Evolutionary conservation across 2,113 vertebrate species (phyloP), one percentile per base, ranked within the genome.

Genomic region (Catharus bicknelli): DNA sequence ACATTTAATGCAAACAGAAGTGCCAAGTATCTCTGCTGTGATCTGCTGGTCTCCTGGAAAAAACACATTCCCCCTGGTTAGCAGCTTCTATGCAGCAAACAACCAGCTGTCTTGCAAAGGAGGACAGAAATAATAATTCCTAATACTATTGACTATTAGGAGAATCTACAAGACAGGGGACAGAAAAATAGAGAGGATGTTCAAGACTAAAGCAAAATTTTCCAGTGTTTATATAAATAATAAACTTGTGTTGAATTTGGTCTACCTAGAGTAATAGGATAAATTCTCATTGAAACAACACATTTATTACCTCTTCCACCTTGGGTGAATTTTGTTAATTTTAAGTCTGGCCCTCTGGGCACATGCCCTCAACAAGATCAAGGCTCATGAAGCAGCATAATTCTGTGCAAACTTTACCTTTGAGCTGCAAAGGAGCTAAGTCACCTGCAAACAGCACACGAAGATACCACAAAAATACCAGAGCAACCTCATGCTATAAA

Each of bases 31-130:
- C 63, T 73, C 67, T 90, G 50, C 85, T 84, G 53, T 51, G 80
- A 92, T 74, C 83, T 75, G 55, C 86, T 84, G 48, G 42, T 91
- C 74, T 86, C 78, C 62, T 73, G 27, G 23, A 82, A 40, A 94
- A 85, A 88, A n/a, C 30, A 58, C 26, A 43, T 51, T 57, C 16
- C 18, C 26, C 32, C 19, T 84, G 36, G 42, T 68, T 29, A 57
- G 43, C 57, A 86, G 55, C 34, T 91, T 73, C 67, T 77, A 51
- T n/a, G 58, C 26, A 82, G 50, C 29, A 86, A 88, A 13, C n/a
- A 81, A 34, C 25, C 19, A 58, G 13, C 29, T 61, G 32, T 53
- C 45, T 47, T n/a, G 22, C 25, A 73, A 47, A 83, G 34, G 11
- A 72, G 34, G 23, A 75, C 12, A 85, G 45, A 86, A 86, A 83